A percentile compares a stretch with the other conserved stretches of the same genome.
These are phyloP conservation scores for Strongylocentrotus purpuratus DNA, from an alignment of 35 echinoderm and acorn worm species.

Conservation along the genomic window DNA sequence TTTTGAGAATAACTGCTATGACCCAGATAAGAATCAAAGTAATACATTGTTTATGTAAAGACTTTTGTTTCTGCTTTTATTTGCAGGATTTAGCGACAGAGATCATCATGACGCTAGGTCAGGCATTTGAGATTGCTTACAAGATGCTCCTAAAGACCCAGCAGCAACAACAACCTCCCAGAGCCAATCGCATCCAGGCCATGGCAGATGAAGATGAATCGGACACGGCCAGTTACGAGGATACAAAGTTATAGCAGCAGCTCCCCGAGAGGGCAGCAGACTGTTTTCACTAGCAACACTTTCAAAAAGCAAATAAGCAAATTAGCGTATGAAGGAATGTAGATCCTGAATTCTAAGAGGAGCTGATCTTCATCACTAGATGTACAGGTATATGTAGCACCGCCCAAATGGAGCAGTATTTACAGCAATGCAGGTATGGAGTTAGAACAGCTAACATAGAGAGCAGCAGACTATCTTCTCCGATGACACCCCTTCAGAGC, in stretches of 20 bases:
- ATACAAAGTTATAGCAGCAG: conserved; percentile 55
- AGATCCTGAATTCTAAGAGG: neutral
- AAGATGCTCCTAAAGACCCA: conserved; percentile 83
- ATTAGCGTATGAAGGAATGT: neutral
- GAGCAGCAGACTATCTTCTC: too few species aligned
- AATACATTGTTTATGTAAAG: too few species aligned
- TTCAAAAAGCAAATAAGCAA: neutral
- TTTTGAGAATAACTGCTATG: too few species aligned
- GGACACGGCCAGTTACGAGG: neutral
- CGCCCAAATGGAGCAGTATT: neutral
- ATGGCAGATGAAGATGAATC: neutral
- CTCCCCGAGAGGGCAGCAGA: neutral
- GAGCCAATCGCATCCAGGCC: neutral
- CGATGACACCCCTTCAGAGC: too few species aligned
- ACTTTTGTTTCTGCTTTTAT: too few species aligned
- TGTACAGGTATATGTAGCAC: neutral
- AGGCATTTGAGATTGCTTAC: conserved; percentile 97
- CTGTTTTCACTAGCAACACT: neutral
- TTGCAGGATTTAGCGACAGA: conserved; percentile 84
- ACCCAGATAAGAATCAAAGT: too few species aligned
- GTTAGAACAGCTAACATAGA: too few species aligned
- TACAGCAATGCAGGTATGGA: neutral
- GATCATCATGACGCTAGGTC: conserved; percentile 94
- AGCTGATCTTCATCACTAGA: neutral
- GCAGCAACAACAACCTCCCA: neutral